Percentiles rank a stretch among this genome's conserved stretches.
These are phyloP conservation scores for Palythoa grandiflora DNA, from an alignment of 92 coral and sea anemone genomes.

Conservation along the genomic window DNA sequence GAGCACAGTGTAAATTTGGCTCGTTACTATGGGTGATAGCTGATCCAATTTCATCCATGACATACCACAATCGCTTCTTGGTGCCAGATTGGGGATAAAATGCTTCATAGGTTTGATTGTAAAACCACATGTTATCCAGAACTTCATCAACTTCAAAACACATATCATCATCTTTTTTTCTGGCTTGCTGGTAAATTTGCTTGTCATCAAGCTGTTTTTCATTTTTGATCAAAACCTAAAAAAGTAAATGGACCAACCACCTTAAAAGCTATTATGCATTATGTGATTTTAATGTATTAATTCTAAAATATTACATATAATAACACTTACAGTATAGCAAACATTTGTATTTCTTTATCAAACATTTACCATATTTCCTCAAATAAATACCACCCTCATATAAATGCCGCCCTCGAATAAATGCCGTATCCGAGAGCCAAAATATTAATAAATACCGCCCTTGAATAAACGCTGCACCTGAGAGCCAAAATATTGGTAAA, in stretches of 20 bases:
- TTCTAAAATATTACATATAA: too few relatives aligned
- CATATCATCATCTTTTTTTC: conserved; percentile 55
- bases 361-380: too few relatives aligned
- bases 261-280: too few relatives aligned
- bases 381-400: too few relatives aligned
- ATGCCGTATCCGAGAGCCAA: too few relatives aligned
- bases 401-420: too few relatives aligned
- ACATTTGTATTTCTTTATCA: too few relatives aligned
- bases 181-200: conserved; percentile 75
- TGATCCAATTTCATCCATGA: conserved; percentile 86
- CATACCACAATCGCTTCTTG: conserved; percentile 78
- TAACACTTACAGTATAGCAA: too few relatives aligned
- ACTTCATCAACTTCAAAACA: conserved; percentile 39
- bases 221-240: conserved; percentile 73
- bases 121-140: conserved; percentile 82
- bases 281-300: too few relatives aligned
- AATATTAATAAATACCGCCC: too few relatives aligned
- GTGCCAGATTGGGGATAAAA: conserved; percentile 68
- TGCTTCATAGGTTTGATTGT: conserved; percentile 86
- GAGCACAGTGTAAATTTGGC: conserved; percentile 83
- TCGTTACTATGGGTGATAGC: conserved; percentile 69
- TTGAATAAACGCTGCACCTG: too few relatives aligned
- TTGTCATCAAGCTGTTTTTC: conserved; percentile 79
- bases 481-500: too few relatives aligned
- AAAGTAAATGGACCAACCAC: not conserved